Percentiles rank a stretch among this genome's conserved stretches.
These are phyloP conservation scores for Scelioninae gen. 2 DNA, from an alignment of 2,888 invertebrate species.

Conservation along the genomic window DNA sequence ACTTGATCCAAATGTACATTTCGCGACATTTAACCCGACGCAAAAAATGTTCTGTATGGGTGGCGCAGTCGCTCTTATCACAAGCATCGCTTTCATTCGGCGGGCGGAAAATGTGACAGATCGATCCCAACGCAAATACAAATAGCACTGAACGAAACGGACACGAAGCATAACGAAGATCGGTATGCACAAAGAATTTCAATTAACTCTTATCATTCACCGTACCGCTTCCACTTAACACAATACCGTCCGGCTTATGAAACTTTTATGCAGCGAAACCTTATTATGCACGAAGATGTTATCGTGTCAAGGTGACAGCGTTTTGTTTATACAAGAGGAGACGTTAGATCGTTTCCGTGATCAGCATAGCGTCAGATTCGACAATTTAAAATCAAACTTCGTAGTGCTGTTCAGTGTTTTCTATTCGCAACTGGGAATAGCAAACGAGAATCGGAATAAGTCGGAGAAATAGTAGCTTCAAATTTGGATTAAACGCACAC, in stretches of 20 bases:
- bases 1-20: no score
- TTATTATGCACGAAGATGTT: conserved; percentile 4
- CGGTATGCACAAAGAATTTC: no score
- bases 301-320: conserved; percentile 6
- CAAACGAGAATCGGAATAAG: conserved; percentile 22
- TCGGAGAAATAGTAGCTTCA: conserved; percentile 18
- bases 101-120: no score
- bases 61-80: no score
- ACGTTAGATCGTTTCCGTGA: conserved; percentile 37
- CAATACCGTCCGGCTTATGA: no score
- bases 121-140: no score
- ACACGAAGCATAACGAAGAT: no score
- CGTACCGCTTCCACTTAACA: no score
- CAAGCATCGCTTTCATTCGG: no score
- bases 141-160: no score
- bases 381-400: conserved; percentile 46
- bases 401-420: conserved; percentile 20
- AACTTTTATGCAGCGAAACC: conserved; percentile 11
- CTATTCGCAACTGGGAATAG: conserved; percentile 20
- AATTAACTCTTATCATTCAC: not conserved
- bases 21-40: no score
- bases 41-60: no score
- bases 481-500: conserved; percentile 10
- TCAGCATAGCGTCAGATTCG: conserved; percentile 31
- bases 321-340: conserved; percentile 32